A percentile compares a stretch with the other conserved stretches of the same genome.
phyloP scores from a whole-genome alignment of 2,888 invertebrate genomes.

The Heliconius aoede region DNA sequence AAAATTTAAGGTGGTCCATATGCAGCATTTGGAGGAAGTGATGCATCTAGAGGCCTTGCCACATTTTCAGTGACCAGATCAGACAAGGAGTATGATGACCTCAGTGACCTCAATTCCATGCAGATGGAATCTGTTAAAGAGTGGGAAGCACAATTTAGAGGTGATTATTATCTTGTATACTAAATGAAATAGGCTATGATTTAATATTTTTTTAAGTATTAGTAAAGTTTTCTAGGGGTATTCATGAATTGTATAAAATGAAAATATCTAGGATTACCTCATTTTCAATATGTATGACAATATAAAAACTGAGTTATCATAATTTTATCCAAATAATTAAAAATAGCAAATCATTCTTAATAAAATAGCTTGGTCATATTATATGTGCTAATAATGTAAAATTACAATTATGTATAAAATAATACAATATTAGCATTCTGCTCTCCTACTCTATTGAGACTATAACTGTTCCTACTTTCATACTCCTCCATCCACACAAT shows the following conservation, averaged over 20 bases:
- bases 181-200: neutral
- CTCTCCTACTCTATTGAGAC: no score
- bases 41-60: constrained; percentile 97
- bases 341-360: constrained; percentile 5
- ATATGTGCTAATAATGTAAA: neutral
- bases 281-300: neutral
- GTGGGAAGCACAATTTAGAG: constrained; percentile 99
- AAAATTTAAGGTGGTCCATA: constrained; percentile 92
- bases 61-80: constrained; percentile 94
- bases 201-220: neutral
- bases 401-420: neutral
- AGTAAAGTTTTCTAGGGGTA: no score
- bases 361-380: neutral
- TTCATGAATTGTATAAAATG: neutral
- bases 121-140: constrained; percentile 98
- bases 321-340: neutral
- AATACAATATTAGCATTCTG: no score
- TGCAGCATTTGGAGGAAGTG: constrained; percentile 96
- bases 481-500: no score
- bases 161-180: constrained; percentile 78
- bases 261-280: neutral
- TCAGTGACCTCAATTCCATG: constrained; percentile 95
- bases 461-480: no score
- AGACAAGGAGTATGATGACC: constrained; percentile 95
- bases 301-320: neutral